Evolutionary conservation across 2,797 vertebrate genomes (phyloP), one percentile per base, ranked within the genome.

Genomic region (Miichthys miiuy): DNA sequence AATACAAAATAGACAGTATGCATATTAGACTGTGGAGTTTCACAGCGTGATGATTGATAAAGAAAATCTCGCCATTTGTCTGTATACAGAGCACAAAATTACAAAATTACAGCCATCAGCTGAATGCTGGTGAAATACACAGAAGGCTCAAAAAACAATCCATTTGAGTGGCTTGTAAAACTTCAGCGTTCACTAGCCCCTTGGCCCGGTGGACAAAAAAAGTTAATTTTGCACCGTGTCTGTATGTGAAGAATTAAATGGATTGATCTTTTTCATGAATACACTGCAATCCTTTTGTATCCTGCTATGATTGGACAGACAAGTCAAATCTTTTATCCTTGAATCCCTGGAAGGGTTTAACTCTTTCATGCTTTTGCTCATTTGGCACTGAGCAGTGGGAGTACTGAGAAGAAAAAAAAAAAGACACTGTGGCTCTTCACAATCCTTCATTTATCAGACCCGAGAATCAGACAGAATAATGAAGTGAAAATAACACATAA

Each of bases 371-470:
- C 17, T 47, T 2, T 47, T 2, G 16, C 5, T 50, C 5, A 7
- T 10, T 50, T 18, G 48, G 18, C n/a, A 42, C 41, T 27, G 17
- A n/a, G 50, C 58, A 42, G n/a, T 9, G 12, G 16, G 14, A 34
- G 20, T 16, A 13, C 10, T 50, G 13, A 9, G 34, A 38, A 9
- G 8, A 30, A 30, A 30, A 30, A 30, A 6, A 58, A 70, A 34
- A 48, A 67, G 23, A 72, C 48, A 72, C 18, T 0, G 16, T n/a
- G 18, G 6, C 46, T 75, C 54, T 30, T 21, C 38, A 44, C 42
- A 34, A 11, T 4, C 48, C 42, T 68, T 16, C 44, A 27, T 72
- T 55, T 72, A 72, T 72, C 50, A 62, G 56, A 62, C 55, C 38
- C 1, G 0, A 46, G 11, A 23, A 23, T 30, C 30, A 34, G 30